Evolutionary conservation across 2,888 invertebrate genomes (phyloP), one percentile per base, ranked within the genome.

Genomic region (Diogma glabrata): DNA sequence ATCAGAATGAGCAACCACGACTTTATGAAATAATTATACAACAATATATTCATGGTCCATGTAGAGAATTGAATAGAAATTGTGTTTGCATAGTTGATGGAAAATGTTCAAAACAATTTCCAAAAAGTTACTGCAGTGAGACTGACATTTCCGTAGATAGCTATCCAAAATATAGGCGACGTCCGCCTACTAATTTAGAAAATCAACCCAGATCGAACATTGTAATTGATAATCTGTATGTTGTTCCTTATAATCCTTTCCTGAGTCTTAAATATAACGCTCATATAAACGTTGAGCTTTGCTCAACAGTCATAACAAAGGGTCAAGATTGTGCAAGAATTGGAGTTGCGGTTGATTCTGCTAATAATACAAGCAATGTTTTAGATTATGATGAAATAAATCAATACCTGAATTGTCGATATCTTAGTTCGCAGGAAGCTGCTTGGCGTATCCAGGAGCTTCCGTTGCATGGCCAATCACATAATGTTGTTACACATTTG

Each of bases 11-110:
- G 16, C 36, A 36, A 14, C 36, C 8, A 36, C 36, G 8, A 36
- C 3, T 28, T 1, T 28, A 38, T 38, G 38, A 38, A 38, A 38
- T 38, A 38, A 16, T 17, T 38, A 9, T 38, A 9, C 16, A 38
- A 38, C 38, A 38, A 9, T 17, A 38, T n/a, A 38, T 38, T 38
- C 17, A 38, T 38, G 38, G 38, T 16, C 38, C 38, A 38, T 38
- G 38, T 38, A 10, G 14, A 38, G 4, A 3, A 38, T n/a, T 38
- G n/a, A 38, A 38, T 16, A 9, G 2, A 3, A 36, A 36, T 17
- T 36, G 36, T 36, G 36, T 36, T 36, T 36, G 36, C 17, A 36
- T 36, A 17, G 36, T 36, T 5, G 36, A 36, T 16, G 36, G 36
- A 36, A 36, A 36, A 36, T 36, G 36, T 36, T 36, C 36, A 16